phyloP scores from a whole-genome alignment of 2,888 invertebrate genomes.

The Steromphala cineraria region DNA sequence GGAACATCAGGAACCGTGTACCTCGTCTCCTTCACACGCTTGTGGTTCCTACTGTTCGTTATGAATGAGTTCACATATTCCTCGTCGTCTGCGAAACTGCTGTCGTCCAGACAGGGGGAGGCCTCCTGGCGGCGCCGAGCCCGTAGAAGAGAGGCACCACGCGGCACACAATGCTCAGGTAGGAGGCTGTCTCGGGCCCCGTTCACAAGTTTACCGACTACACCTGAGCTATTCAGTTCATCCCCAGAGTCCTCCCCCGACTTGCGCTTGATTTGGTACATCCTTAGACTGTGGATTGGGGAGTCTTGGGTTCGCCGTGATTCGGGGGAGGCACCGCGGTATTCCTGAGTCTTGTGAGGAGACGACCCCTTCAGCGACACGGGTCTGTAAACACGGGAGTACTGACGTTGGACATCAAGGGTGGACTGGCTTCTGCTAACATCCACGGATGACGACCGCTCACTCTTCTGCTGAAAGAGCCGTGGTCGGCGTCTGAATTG shows the following conservation, averaged over 20 bases:
- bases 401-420: background rate
- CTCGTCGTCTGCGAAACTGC: constrained; percentile 34
- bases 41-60: constrained; percentile 27
- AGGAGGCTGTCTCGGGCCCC: background rate
- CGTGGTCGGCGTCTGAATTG: constrained; percentile 46
- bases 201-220: background rate
- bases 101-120: constrained; percentile 7
- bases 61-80: constrained; percentile 36
- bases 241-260: background rate
- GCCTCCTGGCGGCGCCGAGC: background rate
- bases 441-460: constrained; percentile 19
- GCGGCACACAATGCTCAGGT: background rate
- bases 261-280: constrained; percentile 29
- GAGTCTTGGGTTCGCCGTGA: constrained; percentile 24
- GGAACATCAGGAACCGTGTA: constrained; percentile 11
- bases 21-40: background rate
- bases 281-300: constrained; percentile 27
- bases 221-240: background rate
- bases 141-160: background rate
- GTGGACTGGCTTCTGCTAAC: background rate
- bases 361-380: background rate
- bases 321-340: constrained; percentile 19
- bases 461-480: constrained; percentile 27
- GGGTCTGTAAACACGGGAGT: background rate
- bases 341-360: background rate